Evolutionary conservation across 2,113 vertebrate species (phyloP), one percentile per base, ranked within the genome.

Genomic region (Haemorhous mexicanus): DNA sequence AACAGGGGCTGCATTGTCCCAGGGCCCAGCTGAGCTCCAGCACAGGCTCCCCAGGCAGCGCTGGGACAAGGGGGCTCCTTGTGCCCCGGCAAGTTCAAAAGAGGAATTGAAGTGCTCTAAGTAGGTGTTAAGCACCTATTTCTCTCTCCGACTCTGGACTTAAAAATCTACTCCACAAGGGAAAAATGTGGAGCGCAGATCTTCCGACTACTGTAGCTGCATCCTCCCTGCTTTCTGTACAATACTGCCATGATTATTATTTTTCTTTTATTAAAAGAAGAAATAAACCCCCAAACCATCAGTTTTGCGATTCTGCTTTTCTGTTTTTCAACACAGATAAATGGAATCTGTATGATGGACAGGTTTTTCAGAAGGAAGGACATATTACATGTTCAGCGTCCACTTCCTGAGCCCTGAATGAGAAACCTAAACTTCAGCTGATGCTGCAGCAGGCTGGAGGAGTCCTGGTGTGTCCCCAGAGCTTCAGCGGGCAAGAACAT

Each of bases 41-140:
- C 79, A 10, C n/a, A 49, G 64, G 76, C 90, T 95, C 72, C 92
- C 82, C 84, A 67, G 90, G 82, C 84, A 90, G 76, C 37, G 2
- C 59, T 32, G 66, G 80, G 88, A 95, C 93, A 96, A 96, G 76
- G 50, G 63, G 58, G 16, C 85, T 96, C 83, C 90, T 90, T 95
- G 93, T 96, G 83, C 39, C 62, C 80, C 50, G 58, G 83, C 52
- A 93, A 87, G 80, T 95, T 97, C 93, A 94, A 72, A 95, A 81
- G 81, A 94, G 56, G 87, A 95, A 81, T 44, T 75, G 52, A 96
- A 96, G 89, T 84, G 86, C 56, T 87, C 47, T 94, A 87, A 95
- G 94, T 74, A 93, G 94, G 87, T 96, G 91, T 67, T 93, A 96
- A 94, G 89, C 94, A 93, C 80, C 80, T 96, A 87, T 88, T 66